A percentile compares a stretch with the other conserved stretches of the same genome.
These are phyloP conservation scores for Caenorhabditis inopinata DNA, from an alignment of 1,140 invertebrate species.

Conservation along the genomic window DNA sequence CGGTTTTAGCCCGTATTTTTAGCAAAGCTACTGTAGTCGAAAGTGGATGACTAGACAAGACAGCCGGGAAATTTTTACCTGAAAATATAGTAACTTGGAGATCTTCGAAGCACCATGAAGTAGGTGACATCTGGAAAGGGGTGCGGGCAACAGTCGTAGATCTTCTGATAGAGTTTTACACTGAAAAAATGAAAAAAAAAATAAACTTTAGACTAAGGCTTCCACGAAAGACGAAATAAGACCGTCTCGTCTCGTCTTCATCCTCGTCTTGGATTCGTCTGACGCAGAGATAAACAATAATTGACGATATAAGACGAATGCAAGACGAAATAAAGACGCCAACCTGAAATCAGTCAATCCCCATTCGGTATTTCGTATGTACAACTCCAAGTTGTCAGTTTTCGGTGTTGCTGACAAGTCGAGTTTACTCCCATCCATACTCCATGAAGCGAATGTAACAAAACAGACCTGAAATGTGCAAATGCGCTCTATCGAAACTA, in stretches of 20 bases:
- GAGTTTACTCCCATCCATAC: constrained; percentile 58
- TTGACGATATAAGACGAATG: no score
- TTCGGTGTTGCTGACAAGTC: constrained; percentile 49
- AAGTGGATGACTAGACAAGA: no score
- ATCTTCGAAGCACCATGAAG: constrained; percentile 54
- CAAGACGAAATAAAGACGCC: no score
- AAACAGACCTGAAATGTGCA: constrained; percentile 55
- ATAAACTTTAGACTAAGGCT: not conserved
- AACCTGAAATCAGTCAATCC: constrained; percentile 55
- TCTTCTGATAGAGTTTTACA: constrained; percentile 55
- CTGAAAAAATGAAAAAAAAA: not conserved
- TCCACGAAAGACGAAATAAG: no score
- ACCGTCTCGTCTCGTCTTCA: not conserved
- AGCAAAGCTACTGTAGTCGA: no score
- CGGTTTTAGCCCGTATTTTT: no score
- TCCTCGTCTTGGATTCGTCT: no score
- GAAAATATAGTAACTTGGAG: constrained; percentile 57
- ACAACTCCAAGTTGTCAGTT: constrained; percentile 59
- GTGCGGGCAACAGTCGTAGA: constrained; percentile 55
- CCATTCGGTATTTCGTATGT: constrained; percentile 61
- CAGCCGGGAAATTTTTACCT: no score
- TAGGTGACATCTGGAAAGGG: constrained; percentile 58
- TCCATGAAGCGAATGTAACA: constrained; percentile 57
- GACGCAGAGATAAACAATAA: no score
- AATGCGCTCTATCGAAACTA: not conserved